Evolutionary conservation across 2,888 invertebrate genomes (phyloP), one percentile per base, ranked within the genome.

Genomic region (Eristalis intricaria): DNA sequence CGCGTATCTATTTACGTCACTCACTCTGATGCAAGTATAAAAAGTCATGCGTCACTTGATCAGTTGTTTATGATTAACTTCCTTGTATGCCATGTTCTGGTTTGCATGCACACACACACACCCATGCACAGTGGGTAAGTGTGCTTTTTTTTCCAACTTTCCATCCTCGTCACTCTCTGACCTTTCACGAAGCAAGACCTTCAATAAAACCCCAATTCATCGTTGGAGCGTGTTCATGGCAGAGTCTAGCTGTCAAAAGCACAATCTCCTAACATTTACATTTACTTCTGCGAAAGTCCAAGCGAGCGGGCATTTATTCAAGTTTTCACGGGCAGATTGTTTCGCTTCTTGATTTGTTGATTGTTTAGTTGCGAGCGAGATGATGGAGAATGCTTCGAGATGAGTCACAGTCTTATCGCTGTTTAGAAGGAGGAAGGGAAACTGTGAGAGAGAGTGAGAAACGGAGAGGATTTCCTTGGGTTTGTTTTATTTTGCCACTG

Each of bases 11-110:
- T 60, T 60, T 60, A 60, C 60, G 60, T 60, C 60, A 60, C 26
- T 15, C 26, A 23, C 10, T 26, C 26, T 60, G 60, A 29, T 60
- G 60, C 60, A 60, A 60, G 26, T 26, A 26, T 11, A 60, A 60
- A 60, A 26, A 60, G 26, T 29, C 60, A 60, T 60, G 60, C 60
- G 60, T 60, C 60, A 60, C 60, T 60, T 60, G 60, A 23, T 60
- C 26, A 29, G 60, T 60, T 29, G 60, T 26, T 23, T 60, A 23
- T 60, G 23, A 26, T 60, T 60, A 60, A 26, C 26, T 60, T 60
- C 26, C 26, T 60, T 23, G 15, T 60, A n/a, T 56, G 56, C 2
- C 7, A 22, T 13, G 13, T 60, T 60, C 8, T 26, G 2, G 22
- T 26, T 26, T 60, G 50, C n/a, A 19, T n/a, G 4, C 1, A 50